Evolutionary conservation across 2,797 vertebrate species (phyloP).

Genomic region (Bovichtus variegatus): DNA sequence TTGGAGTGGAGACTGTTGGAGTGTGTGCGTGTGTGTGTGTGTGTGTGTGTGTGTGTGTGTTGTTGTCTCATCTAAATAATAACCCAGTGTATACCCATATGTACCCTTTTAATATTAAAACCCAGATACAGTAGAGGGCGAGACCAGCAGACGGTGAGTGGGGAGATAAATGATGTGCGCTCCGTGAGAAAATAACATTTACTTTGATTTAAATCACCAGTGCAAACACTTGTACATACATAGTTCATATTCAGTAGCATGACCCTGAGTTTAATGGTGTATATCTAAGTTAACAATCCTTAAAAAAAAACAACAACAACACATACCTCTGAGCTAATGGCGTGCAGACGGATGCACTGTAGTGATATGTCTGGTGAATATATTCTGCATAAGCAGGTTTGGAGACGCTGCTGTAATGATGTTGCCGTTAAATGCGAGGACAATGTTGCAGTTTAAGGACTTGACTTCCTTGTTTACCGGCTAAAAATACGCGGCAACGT

Average conservation of each 20-base stretch:
- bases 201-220: slow-evolving; percentile 14
- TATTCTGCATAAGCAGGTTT: neutral
- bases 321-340: neutral
- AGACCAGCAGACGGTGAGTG: neutral
- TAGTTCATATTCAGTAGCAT: neutral
- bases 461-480: neutral
- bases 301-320: too few species aligned
- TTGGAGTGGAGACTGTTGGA: slow-evolving; percentile 52
- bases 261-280: neutral
- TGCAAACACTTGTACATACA: neutral
- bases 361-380: neutral
- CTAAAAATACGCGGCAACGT: neutral
- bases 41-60: slow-evolving; percentile 30
- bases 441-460: neutral
- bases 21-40: slow-evolving; percentile 6
- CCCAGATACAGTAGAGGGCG: neutral
- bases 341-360: neutral
- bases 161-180: slow-evolving; percentile 33
- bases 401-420: neutral
- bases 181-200: neutral
- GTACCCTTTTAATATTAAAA: slow-evolving; percentile 14
- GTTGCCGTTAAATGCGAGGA: neutral
- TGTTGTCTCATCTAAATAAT: slow-evolving; percentile 34
- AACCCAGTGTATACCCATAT: too few species aligned
- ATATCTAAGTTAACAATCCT: neutral